Evolutionary conservation across 2,797 vertebrate genomes (phyloP), one percentile per base, ranked within the genome.

Genomic region (Pogonophryne albipinna): DNA sequence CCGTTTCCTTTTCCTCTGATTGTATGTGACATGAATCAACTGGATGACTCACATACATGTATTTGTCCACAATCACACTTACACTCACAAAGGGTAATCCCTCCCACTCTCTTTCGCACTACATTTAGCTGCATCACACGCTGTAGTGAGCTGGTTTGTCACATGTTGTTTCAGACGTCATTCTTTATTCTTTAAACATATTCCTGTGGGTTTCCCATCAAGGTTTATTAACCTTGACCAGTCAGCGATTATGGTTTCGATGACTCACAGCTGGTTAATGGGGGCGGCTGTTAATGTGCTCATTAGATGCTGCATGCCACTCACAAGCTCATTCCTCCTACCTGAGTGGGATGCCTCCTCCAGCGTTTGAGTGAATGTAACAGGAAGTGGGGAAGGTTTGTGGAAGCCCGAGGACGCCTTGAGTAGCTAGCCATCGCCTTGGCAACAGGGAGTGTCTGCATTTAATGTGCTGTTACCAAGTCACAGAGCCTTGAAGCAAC

Each of bases 201-300:
- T 56, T 50, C 71, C 51, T 5, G 41, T 20, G 75, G 78, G 63
- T 62, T 67, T n/a, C 76, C 79, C 52, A 14, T 75, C 61, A 42
- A 44, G 52, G 63, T 82, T 45, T 31, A 42, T 83, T 83, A 82
- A 78, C 76, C 78, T 74, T 64, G 66, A 78, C 51, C 56, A 77
- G 55, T 67, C 55, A 5, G 71, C 53, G 71, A 61, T 64, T 78
- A 65, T 45, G 82, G 52, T 78, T 81, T 76, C 76, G 82, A 90
- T 92, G 91, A 93, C 79, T 93, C 92, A 89, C 78, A 86, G 86
- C 82, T 23, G 77, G 80, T 86, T 75, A 85, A 85, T 84, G 81
- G 74, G 76, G 79, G 82, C 69, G 76, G 86, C 74, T 80, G 58
- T 70, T 61, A 62, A 71, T 71, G 61, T 78, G 70, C 78, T 87